Conservation (phyloP, 2,113 vertebrate genomes). For the Actenoides hombroni region DNA sequence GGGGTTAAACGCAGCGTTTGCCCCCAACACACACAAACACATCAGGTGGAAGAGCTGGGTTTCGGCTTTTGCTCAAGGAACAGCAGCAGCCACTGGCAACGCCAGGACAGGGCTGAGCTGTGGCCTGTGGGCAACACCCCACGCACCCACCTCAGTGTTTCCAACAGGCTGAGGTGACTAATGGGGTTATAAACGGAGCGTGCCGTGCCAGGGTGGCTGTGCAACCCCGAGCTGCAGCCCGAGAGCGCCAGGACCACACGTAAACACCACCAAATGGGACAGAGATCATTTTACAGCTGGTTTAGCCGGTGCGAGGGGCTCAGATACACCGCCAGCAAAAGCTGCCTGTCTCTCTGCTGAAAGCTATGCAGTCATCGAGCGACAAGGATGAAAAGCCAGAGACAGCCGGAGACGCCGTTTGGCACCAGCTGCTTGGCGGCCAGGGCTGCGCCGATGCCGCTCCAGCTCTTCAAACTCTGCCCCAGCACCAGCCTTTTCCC, state of each 20-base stretch:
- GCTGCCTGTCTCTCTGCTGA: neutral
- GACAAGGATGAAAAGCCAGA: neutral
- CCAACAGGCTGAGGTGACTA: neutral
- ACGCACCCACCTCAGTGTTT: fast-evolving
- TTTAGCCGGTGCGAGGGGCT: neutral
- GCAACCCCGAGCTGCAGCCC: neutral
- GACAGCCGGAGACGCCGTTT: too few relatives aligned
- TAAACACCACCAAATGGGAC: neutral
- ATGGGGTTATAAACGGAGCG: neutral
- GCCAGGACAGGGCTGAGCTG: neutral
- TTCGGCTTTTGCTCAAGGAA: neutral
- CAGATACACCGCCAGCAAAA: fast-evolving
- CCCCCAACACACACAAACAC: fast-evolving
- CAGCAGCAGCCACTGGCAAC: neutral
- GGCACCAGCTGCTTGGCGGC: too few relatives aligned
- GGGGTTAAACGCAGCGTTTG: neutral
- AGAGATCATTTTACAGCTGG: neutral
- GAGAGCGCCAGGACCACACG: neutral
- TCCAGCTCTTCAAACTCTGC: neutral
- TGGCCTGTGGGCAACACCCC: fast-evolving
- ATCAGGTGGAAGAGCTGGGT: neutral
- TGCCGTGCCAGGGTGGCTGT: neutral
- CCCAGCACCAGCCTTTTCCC: slow-evolving; percentile 1
- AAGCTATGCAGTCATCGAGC: neutral
- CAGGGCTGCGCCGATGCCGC: fast-evolving